Conservation (phyloP, 2,888 invertebrate genomes). For the Dinocampus coccinellae region DNA sequence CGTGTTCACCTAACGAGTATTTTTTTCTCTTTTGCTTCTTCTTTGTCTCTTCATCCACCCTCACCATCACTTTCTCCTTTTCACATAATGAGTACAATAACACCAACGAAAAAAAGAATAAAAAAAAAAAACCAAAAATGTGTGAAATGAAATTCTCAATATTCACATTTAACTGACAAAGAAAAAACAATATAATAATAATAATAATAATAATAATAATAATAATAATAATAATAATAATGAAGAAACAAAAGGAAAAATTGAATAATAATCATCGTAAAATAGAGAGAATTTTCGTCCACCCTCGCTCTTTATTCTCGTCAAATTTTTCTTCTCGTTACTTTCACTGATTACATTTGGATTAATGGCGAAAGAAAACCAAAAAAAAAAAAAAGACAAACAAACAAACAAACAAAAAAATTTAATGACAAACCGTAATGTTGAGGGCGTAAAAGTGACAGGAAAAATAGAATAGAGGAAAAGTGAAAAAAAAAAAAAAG, state of each 20-base stretch:
- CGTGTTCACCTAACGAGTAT: constrained; percentile 14
- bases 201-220: too few relatives aligned
- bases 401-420: too few relatives aligned
- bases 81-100: not conserved
- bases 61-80: too few relatives aligned
- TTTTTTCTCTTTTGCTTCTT: constrained; percentile 23
- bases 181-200: too few relatives aligned
- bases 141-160: too few relatives aligned
- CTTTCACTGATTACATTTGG: not conserved
- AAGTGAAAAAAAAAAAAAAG: not conserved
- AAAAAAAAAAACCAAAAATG: constrained; percentile 19
- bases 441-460: not conserved
- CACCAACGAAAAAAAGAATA: not conserved
- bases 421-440: constrained; percentile 24
- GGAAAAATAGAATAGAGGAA: not conserved
- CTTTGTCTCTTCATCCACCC: too few relatives aligned
- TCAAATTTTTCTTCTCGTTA: not conserved
- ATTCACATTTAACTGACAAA: not conserved
- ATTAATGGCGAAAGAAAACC: not conserved
- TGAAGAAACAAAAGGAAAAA: too few relatives aligned
- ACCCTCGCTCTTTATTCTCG: not conserved
- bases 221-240: too few relatives aligned
- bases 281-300: not conserved
- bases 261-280: not conserved
- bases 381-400: too few relatives aligned